Base-by-base conservation (phyloP, 1,140 invertebrate genomes). In the Tetramorium alpestre region DNA sequence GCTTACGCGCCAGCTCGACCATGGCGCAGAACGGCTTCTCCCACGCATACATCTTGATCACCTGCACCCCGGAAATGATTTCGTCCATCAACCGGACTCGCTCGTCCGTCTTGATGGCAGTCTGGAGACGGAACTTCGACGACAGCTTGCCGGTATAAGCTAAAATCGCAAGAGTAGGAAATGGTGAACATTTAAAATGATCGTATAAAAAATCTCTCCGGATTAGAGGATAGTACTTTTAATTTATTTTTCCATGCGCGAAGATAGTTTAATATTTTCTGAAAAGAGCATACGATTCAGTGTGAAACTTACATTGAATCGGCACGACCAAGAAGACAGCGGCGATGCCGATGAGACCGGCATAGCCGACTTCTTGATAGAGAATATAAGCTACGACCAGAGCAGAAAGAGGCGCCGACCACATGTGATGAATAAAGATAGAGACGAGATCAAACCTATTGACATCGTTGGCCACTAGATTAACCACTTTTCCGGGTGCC, bases 1-100 rank as follows among this genome's bases (percentile, higher is more conserved):
- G 92, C 88, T 96, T 96, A 80, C 97, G 94, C 0, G 97, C 96
- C 0, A 95, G 73, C n/a, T 96, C 94, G 1, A 97, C 95, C 3
- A 97, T 88, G 22, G 96, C 95, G 33, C 96, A 96, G 88, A 98
- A 98, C 0, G 97, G 96, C 89, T 96, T 97, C 90, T 98, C 97
- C 97, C 97, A 98, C 0, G 97, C 96, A 90, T 97, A 98, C 97
- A 98, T 97, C 94, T 98, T 98, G 80, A 98, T 97, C 1, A 98
- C 97, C 90, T 97, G 96, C 0, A 97, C 95, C 0, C 96, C 97
- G 0, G 95, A 96, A 28, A 98, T 96, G 25, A 98, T 97, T 94
- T 98, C 98, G 90, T 97, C 97, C 97, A 98, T 98, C 18, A 98
- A 91, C 8, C 97, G 94, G 2, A 98, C 97, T 65, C 98, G 94